Evolutionary conservation across 1,140 invertebrate genomes (phyloP).

Genomic region (Phthorimaea operculella): DNA sequence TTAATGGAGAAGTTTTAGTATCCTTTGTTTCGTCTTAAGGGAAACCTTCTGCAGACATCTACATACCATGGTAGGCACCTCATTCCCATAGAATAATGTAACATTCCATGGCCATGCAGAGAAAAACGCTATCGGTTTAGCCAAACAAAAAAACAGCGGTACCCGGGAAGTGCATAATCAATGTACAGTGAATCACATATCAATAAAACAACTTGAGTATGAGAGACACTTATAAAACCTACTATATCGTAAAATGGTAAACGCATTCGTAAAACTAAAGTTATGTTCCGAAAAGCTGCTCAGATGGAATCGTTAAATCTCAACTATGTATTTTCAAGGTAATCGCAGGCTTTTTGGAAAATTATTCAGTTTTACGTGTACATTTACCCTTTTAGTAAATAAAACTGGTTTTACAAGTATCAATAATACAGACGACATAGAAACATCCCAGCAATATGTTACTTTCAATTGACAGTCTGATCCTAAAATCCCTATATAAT

Average conservation of each 20-base stretch:
- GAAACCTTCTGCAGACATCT: conserved; percentile 23
- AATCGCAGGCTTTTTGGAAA: too few relatives aligned
- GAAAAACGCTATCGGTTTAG: conserved; percentile 38
- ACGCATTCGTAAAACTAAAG: too few relatives aligned
- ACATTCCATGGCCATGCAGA: conserved; percentile 54
- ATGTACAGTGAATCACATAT: conserved; percentile 45
- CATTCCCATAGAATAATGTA: conserved; percentile 4
- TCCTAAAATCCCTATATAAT: neutral
- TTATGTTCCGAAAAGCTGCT: too few relatives aligned
- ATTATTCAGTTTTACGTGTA: too few relatives aligned
- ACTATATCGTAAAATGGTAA: neutral
- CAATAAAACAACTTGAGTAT: conserved; percentile 20
- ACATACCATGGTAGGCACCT: conserved; percentile 11
- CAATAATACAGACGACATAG: too few relatives aligned
- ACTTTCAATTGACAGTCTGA: conserved; percentile 27
- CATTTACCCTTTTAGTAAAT: too few relatives aligned
- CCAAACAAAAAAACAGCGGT: conserved; percentile 41
- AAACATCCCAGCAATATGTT: conserved; percentile 20
- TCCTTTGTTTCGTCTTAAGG: conserved; percentile 17
- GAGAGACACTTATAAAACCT: conserved; percentile 18
- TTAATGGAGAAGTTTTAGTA: conserved; percentile 18
- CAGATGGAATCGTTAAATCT: too few relatives aligned
- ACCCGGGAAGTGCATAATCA: conserved; percentile 48
- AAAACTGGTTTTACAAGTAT: too few relatives aligned
- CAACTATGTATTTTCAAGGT: too few relatives aligned